Percentiles rank a stretch among this genome's conserved stretches.
Conservation (phyloP, 2,888 invertebrate species). For the Platycheirus albimanus region DNA sequence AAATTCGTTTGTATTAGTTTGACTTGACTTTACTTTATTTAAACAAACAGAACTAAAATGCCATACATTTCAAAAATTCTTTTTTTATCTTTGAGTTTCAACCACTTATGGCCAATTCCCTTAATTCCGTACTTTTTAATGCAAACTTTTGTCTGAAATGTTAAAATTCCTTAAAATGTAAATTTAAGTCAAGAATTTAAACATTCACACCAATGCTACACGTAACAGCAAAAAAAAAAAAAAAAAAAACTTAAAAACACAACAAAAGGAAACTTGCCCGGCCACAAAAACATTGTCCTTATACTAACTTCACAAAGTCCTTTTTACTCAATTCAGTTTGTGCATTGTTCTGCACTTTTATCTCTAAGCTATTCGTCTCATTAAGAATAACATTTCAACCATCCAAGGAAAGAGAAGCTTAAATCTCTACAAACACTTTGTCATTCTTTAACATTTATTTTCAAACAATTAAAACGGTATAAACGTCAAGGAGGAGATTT, state of each 20-base stretch:
- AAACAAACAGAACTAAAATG: no score
- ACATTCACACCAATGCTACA: neutral
- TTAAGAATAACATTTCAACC: slow-evolving; percentile 36
- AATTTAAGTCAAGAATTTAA: no score
- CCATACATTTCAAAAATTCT: no score
- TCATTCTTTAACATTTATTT: slow-evolving; percentile 59
- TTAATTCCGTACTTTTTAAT: no score
- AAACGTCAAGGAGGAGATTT: slow-evolving; percentile 59
- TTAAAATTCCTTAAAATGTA: no score
- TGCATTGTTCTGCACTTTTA: slow-evolving; percentile 39
- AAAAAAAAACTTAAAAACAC: neutral
- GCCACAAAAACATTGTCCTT: slow-evolving; percentile 30
- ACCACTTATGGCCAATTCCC: no score
- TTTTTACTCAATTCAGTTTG: slow-evolving; percentile 5
- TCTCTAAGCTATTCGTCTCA: slow-evolving; percentile 29
- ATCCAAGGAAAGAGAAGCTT: neutral
- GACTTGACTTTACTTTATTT: no score
- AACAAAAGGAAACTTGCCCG: neutral
- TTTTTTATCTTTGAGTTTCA: no score
- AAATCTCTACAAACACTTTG: slow-evolving; percentile 65
- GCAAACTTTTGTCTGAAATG: no score
- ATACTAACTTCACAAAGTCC: slow-evolving; percentile 15
- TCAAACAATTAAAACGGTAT: slow-evolving; percentile 66
- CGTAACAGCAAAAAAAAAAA: neutral
- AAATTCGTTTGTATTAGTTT: no score